These are phyloP conservation scores for Brevipalpus yothersi DNA, from an alignment of 1,140 invertebrate species.

Conservation along the genomic window DNA sequence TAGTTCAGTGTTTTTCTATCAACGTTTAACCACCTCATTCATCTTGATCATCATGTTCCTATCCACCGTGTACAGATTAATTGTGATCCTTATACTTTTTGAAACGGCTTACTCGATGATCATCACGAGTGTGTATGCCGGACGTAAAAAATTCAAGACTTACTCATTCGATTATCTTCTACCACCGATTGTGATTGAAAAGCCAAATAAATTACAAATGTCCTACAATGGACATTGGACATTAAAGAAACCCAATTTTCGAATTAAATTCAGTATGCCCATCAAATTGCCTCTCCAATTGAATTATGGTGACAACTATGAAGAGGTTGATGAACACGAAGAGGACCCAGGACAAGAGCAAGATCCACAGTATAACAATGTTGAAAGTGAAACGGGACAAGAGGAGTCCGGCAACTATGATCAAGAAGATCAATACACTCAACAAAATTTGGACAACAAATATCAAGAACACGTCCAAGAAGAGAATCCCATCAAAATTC, in stretches of 20 bases:
- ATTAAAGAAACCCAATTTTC: not conserved
- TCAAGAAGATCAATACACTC: no score
- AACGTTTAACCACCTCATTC: no score
- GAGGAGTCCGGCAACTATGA: no score
- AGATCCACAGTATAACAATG: no score
- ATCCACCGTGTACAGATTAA: not conserved
- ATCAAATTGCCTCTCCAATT: not conserved
- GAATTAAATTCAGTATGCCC: not conserved
- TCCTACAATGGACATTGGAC: not conserved
- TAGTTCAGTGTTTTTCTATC: no score
- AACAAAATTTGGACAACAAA: no score
- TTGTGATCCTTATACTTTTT: not conserved
- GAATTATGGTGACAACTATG: not conserved
- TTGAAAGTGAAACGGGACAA: no score
- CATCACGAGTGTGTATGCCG: slow-evolving; percentile 1
- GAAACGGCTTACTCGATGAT: not conserved
- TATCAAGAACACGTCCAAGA: no score
- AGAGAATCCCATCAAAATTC: not conserved
- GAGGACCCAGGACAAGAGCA: no score
- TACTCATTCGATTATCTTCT: not conserved
- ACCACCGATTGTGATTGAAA: not conserved
- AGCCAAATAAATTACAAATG: not conserved
- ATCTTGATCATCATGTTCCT: not conserved
- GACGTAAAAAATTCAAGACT: slow-evolving; percentile 1
- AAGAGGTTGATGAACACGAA: not conserved